Evolutionary conservation across 2,797 vertebrate genomes (phyloP), one percentile per base, ranked within the genome.

Genomic region (Emys orbicularis): DNA sequence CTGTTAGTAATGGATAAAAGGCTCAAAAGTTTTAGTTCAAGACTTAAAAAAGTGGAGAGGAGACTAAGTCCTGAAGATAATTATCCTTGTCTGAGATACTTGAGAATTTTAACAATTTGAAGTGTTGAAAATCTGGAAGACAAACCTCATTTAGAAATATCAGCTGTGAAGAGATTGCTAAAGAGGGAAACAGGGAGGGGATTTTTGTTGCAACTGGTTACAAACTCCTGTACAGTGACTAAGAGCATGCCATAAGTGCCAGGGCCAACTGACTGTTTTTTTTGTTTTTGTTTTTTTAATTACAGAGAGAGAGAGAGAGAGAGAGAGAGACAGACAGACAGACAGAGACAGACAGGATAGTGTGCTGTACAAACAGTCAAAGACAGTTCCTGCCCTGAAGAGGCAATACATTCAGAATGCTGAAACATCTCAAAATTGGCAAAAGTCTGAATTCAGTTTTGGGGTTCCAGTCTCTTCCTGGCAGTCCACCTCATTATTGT

Each of bases 201-300:
- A 82, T 84, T 92, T 65, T 84, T 52, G 54, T 86, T 82, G 92
- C 85, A 80, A 92, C 87, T 88, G 90, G 92, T 84, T 74, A 44
- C 56, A 88, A 88, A 4, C 47, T 82, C 79, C n/a, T 19, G 4
- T 15, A 23, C 1, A 79, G 87, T 2, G 65, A 25, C 61, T 90
- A 82, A 25, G 83, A 86, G 0, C 23, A 29, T 25, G 50, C 81
- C 83, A 90, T 83, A 50, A 92, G 90, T 53, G 4, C 77, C 49
- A 56, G 72, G 88, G 84, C 50, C 10, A 5, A 34, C 0, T 0
- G 18, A 1, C 54, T 15, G 25, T 57, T 59, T 59, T 41, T 59
- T n/a, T 57, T 27, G 56, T 59, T 59, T 57, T 57, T 57, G 56
- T 29, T 29, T 54, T 54, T 54, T 54, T 54, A 54, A 25, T 23